A percentile compares a stretch with the other conserved stretches of the same genome.
Evolutionary conservation across 2,113 vertebrate genomes (phyloP).

Genomic region (Tachycineta bicolor): DNA sequence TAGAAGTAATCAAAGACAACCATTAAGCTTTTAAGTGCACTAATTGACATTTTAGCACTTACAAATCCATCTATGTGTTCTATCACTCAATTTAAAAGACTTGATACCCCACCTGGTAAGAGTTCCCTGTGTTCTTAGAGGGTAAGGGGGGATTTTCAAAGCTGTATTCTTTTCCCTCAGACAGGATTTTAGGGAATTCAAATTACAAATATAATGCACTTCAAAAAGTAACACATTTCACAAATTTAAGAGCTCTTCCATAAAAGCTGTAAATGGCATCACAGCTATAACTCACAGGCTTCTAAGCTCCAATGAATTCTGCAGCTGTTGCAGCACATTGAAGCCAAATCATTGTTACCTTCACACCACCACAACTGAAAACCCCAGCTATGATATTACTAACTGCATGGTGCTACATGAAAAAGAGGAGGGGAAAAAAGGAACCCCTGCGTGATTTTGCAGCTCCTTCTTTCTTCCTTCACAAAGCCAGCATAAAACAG

Average conservation of each 20-base stretch:
- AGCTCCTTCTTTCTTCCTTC: neutral
- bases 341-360: conserved; percentile 68
- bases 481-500: neutral
- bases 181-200: conserved; percentile 35
- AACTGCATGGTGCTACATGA: neutral
- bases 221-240: conserved; percentile 57
- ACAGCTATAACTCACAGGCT: conserved; percentile 30
- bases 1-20: conserved; percentile 57
- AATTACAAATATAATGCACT: conserved; percentile 50
- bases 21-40: conserved; percentile 62
- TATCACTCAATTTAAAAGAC: conserved; percentile 19
- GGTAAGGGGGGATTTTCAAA: conserved; percentile 35
- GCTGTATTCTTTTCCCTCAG: neutral
- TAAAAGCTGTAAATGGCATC: conserved; percentile 49
- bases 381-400: conserved; percentile 30
- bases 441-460: neutral
- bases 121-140: neutral
- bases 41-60: conserved; percentile 67
- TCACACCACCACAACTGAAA: conserved; percentile 59
- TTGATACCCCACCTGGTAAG: neutral
- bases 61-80: conserved; percentile 55
- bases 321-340: neutral
- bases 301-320: conserved; percentile 38
- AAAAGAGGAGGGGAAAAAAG: neutral
- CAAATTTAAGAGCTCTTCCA: conserved; percentile 50